phyloP scores from a whole-genome alignment of 2,113 vertebrate species.

The Xiphophorus hellerii region DNA sequence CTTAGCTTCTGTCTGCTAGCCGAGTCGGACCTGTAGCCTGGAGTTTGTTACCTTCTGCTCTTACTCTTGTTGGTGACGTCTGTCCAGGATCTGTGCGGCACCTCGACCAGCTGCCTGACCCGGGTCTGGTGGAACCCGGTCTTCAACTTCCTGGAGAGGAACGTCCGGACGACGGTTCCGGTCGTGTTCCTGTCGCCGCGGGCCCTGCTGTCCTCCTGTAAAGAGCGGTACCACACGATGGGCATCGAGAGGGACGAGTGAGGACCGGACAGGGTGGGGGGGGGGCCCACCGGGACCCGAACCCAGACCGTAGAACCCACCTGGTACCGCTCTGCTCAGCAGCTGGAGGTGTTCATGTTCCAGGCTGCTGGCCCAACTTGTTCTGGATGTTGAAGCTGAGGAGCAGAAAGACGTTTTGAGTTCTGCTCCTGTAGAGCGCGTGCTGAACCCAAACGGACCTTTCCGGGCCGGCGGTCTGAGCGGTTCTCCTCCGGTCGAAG shows the following conservation, averaged over 20 bases:
- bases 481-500: too few species aligned
- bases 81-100: conserved; percentile 84
- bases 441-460: too few species aligned
- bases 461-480: too few species aligned
- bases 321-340: not conserved
- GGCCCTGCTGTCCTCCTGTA: conserved; percentile 86
- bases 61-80: too few species aligned
- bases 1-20: too few species aligned
- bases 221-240: conserved; percentile 90
- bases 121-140: conserved; percentile 92
- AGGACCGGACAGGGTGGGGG: conserved; percentile 9
- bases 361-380: not conserved
- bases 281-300: not conserved
- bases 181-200: conserved; percentile 88
- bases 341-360: not conserved
- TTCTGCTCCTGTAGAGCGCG: not conserved
- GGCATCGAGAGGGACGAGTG: conserved; percentile 79
- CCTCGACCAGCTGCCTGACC: conserved; percentile 88
- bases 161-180: conserved; percentile 88
- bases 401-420: not conserved
- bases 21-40: too few species aligned
- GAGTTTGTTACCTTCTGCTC: too few species aligned
- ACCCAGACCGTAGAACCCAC: not conserved
- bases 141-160: conserved; percentile 94
- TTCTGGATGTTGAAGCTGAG: not conserved